phyloP scores from a whole-genome alignment of 2,888 invertebrate genomes.

The Girardia tigrina region DNA sequence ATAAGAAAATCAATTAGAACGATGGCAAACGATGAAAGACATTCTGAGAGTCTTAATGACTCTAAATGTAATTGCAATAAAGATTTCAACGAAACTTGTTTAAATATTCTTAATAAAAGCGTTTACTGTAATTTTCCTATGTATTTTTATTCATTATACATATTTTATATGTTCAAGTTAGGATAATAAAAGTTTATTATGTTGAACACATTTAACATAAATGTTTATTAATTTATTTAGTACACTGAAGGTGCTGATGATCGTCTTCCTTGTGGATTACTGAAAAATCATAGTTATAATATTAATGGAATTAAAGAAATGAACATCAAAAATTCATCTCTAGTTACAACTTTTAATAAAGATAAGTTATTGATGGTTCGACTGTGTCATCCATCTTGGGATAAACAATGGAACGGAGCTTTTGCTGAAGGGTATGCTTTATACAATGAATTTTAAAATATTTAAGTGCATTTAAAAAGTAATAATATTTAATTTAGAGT shows the following conservation, averaged over 20 bases:
- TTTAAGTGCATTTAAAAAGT: too few relatives aligned
- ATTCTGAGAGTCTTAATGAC: too few relatives aligned
- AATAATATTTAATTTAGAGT: too few relatives aligned
- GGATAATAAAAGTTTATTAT: background rate
- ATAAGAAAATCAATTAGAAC: too few relatives aligned
- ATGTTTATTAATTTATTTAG: background rate
- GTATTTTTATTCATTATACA: too few relatives aligned
- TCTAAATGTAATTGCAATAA: too few relatives aligned
- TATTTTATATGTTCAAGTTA: too few relatives aligned
- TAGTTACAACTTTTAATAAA: background rate
- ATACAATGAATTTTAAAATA: too few relatives aligned
- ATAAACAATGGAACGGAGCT: constrained; percentile 1
- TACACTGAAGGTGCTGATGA: background rate
- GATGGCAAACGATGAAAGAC: too few relatives aligned
- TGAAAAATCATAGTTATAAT: background rate
- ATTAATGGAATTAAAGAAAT: constrained; percentile 8
- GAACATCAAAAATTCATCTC: background rate
- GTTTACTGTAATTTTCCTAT: too few relatives aligned
- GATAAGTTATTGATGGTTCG: background rate
- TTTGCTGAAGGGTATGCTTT: constrained; percentile 2
- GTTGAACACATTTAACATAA: background rate
- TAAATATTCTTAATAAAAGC: too few relatives aligned
- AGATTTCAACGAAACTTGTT: too few relatives aligned
- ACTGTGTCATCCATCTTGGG: background rate
- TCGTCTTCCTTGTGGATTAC: background rate